Evolutionary conservation across 2,797 vertebrate genomes (phyloP).

Genomic region (Myiotriccus ornatus): DNA sequence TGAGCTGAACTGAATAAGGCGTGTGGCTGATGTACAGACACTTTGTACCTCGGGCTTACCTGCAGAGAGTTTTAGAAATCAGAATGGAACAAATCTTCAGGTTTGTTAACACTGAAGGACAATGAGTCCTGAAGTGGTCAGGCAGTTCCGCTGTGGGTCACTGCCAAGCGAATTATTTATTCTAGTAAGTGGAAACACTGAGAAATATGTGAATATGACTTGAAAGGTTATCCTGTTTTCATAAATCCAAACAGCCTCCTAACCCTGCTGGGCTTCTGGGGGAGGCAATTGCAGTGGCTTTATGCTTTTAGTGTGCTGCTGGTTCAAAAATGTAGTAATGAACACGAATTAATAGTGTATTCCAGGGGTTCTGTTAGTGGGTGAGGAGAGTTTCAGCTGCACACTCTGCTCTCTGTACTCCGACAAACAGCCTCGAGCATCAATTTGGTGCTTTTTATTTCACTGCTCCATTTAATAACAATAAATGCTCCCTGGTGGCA

Average conservation of each 20-base stretch:
- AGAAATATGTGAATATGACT: background rate
- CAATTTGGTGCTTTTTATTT: background rate
- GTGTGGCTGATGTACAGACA: background rate
- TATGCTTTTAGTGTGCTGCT: background rate
- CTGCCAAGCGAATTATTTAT: background rate
- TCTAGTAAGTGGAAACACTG: background rate
- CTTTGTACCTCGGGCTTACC: rapidly evolving
- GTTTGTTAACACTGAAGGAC: background rate
- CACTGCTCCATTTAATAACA: background rate
- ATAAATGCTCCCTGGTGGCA: background rate
- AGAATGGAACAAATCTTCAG: background rate
- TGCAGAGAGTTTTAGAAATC: background rate
- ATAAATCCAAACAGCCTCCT: rapidly evolving
- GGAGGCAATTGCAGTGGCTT: background rate
- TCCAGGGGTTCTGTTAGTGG: background rate
- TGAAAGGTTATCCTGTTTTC: background rate
- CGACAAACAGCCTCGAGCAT: background rate
- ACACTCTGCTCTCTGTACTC: background rate
- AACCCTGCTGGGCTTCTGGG: background rate
- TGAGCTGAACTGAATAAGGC: background rate
- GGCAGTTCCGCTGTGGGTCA: background rate
- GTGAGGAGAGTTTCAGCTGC: background rate
- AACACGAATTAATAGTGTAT: background rate
- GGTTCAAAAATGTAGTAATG: background rate
- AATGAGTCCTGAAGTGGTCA: background rate